Base-by-base conservation (phyloP, 2,113 vertebrate genomes). In the Formicarius rufipectus region DNA sequence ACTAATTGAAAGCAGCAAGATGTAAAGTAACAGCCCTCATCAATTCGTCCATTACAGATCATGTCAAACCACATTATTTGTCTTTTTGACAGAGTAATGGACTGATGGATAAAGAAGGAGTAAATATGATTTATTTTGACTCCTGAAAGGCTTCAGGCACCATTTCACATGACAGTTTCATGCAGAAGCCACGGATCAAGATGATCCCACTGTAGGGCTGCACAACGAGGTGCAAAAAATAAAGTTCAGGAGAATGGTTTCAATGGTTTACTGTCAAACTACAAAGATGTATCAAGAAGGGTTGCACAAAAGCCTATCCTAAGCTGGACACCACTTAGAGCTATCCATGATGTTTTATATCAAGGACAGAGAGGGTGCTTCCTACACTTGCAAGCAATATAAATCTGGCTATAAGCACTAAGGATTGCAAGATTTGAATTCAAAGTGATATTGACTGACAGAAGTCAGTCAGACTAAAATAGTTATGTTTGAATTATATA, bases 121-220 rank as follows among this genome's bases (percentile, higher is more conserved):
- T 22, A 92, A 85, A 94, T 79, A 73, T 49, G 50, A 95, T 93
- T 85, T 85, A 49, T 83, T 92, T 90, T 85, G 95, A 90, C 63
- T 55, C 40, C 12, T 50, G 40, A 50, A 85, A 80, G n/a, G 21
- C 90, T 95, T 90, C 64, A 90, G 85, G 72, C n/a, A 85, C 45
- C 63, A 66, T 90, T 93, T 95, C 58, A 58, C 59, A 59, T 59
- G 94, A 66, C 75, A 80, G 67, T 74, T 88, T 83, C 58, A 50
- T 4, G 2, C 40, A 80, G 67, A 53, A 93, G 22, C n/a, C 69
- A 37, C 31, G 37, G 62, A 76, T 76, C 71, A 76, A 85, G 62
- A 45, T 74, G 58, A 68, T 93, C 21, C 56, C 53, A 17, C 63
- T 62, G 63, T 28, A 67, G 90, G 74, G 35, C 35, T 91, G 49